phyloP scores from a whole-genome alignment of 1,140 invertebrate genomes.

The Drosophila sucinea region DNA sequence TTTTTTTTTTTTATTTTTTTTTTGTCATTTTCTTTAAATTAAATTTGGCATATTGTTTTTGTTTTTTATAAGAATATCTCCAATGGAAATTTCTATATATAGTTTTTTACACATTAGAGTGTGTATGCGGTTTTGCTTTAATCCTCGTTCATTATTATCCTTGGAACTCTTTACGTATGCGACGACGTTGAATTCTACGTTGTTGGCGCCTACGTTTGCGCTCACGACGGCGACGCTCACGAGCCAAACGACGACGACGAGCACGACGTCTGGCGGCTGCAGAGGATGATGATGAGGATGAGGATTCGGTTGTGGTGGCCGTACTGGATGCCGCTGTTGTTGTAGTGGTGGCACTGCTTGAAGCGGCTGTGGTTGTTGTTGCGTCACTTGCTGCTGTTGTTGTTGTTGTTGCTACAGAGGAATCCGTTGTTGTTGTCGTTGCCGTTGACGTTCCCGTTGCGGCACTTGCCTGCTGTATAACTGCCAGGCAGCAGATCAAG shows the following conservation, averaged over 20 bases:
- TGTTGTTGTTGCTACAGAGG: background rate
- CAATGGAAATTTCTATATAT: too few relatives aligned
- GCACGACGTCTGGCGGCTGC: constrained; percentile 30
- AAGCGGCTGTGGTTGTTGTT: constrained; percentile 10
- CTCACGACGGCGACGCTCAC: constrained; percentile 35
- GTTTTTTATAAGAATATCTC: background rate
- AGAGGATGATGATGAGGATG: constrained; percentile 19
- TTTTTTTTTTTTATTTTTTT: background rate
- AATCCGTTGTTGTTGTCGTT: background rate
- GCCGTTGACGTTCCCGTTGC: background rate
- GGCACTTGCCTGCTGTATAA: constrained; percentile 13
- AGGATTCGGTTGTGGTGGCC: constrained; percentile 8
- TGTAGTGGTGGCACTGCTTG: constrained; percentile 4
- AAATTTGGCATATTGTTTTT: background rate
- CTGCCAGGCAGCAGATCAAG: constrained; percentile 22
- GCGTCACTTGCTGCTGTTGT: constrained; percentile 10
- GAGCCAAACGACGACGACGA: constrained; percentile 25
- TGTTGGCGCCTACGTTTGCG: constrained; percentile 21
- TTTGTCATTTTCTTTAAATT: constrained; percentile 1
- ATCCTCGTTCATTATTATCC: background rate
- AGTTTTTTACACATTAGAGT: too few relatives aligned
- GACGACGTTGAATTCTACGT: constrained; percentile 8
- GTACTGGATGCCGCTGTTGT: background rate
- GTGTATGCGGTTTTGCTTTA: too few relatives aligned
- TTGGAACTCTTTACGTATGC: background rate